Evolutionary conservation across 2,797 vertebrate species (phyloP).

Genomic region (Anguilla anguilla): DNA sequence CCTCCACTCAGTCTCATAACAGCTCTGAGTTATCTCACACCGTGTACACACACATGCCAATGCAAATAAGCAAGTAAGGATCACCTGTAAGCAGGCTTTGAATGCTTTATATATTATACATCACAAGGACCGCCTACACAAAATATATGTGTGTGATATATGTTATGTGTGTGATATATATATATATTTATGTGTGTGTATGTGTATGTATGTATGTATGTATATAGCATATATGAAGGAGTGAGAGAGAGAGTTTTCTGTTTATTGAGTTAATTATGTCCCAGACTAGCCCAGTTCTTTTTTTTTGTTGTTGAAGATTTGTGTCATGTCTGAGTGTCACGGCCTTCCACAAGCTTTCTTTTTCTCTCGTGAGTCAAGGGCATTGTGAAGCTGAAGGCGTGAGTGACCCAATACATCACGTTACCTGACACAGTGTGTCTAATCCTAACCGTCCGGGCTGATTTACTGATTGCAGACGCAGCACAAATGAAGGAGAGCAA

Average conservation of each 20-base stretch:
- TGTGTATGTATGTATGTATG: neutral
- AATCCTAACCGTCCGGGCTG: neutral
- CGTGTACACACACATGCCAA: neutral
- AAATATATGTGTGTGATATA: neutral
- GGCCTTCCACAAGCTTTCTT: neutral
- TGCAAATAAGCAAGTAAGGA: neutral
- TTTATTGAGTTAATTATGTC: neutral
- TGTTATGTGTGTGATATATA: no score
- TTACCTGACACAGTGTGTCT: neutral
- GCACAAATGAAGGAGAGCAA: neutral
- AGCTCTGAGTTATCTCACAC: neutral
- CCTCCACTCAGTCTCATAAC: neutral
- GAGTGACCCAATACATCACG: slow-evolving; percentile 13
- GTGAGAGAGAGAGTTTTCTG: neutral
- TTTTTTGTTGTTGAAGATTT: neutral
- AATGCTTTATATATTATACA: neutral
- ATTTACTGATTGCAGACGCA: slow-evolving; percentile 8
- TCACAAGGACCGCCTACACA: neutral
- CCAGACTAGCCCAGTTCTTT: neutral
- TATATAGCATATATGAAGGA: neutral
- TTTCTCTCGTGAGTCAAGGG: neutral
- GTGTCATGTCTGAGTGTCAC: neutral
- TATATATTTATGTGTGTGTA: neutral
- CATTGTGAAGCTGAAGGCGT: neutral
- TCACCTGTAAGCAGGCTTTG: neutral